Evolutionary conservation across 2,113 vertebrate species (phyloP).

Genomic region (Dissostichus mawsoni): DNA sequence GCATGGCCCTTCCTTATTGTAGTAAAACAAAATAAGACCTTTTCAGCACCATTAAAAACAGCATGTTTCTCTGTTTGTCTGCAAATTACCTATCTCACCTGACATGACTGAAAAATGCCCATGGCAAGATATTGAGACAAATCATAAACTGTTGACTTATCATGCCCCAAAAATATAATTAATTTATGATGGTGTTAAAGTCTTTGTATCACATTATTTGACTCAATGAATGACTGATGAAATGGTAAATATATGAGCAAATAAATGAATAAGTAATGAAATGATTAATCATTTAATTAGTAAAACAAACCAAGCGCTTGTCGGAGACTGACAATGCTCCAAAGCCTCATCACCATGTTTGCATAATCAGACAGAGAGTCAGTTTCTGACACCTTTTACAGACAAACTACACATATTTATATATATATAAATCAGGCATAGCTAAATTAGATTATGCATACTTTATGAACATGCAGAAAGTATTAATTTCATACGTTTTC

Average conservation of each 20-base stretch:
- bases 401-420: not conserved
- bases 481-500: too few relatives aligned
- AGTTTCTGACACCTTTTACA: constrained; percentile 4
- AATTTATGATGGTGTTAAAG: constrained; percentile 53
- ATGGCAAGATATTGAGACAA: not conserved
- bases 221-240: constrained; percentile 71
- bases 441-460: not conserved
- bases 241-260: constrained; percentile 63
- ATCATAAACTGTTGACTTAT: constrained; percentile 15
- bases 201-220: constrained; percentile 65
- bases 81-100: not conserved
- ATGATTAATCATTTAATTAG: constrained; percentile 72
- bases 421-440: not conserved
- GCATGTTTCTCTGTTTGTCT: constrained; percentile 10
- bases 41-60: constrained; percentile 11
- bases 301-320: constrained; percentile 61
- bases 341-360: constrained; percentile 60
- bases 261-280: constrained; percentile 76
- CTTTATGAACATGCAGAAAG: not conserved
- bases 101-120: not conserved
- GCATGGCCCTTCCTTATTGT: not conserved
- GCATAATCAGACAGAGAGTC: constrained; percentile 53
- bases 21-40: constrained; percentile 14
- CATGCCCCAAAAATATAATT: constrained; percentile 31
- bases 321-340: constrained; percentile 42